These are phyloP conservation scores for Solenopsis fugax DNA, from an alignment of 1,140 invertebrate species.

Conservation along the genomic window DNA sequence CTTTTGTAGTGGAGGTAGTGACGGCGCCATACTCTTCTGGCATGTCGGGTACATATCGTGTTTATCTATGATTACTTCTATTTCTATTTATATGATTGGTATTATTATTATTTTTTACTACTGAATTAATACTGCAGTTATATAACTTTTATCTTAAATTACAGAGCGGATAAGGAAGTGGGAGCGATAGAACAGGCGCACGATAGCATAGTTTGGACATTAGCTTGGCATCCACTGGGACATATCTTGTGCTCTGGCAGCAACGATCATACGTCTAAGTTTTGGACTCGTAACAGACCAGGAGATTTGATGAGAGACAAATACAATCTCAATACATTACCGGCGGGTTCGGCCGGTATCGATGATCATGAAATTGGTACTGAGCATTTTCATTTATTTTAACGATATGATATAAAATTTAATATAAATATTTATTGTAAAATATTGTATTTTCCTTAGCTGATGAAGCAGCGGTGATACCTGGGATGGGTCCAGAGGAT, in stretches of 20 bases:
- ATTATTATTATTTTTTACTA: neutral
- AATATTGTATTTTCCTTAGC: constrained; percentile 77
- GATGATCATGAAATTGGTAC: constrained; percentile 91
- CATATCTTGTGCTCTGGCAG: constrained; percentile 99
- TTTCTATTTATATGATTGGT: neutral
- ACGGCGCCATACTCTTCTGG: constrained; percentile 99
- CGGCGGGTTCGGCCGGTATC: constrained; percentile 90
- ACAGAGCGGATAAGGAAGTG: constrained; percentile 98
- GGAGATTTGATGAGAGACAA: constrained; percentile 99
- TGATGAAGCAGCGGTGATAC: constrained; percentile 94
- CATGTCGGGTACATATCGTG: constrained; percentile 93
- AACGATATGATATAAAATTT: constrained; percentile 10
- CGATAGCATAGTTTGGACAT: constrained; percentile 99
- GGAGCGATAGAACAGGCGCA: constrained; percentile 99
- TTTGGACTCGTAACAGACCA: constrained; percentile 99
- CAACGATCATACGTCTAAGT: constrained; percentile 99
- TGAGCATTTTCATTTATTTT: constrained; percentile 12
- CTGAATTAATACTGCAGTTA: neutral
- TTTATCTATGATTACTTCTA: neutral
- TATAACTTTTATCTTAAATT: constrained; percentile 66
- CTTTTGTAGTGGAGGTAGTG: constrained; percentile 98
- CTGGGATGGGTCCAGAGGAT: constrained; percentile 98
- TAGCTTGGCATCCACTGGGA: constrained; percentile 99
- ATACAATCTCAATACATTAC: constrained; percentile 97
- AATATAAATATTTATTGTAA: neutral